These are phyloP conservation scores for Forbesichthys papilliferus DNA, from an alignment of 2,113 vertebrate genomes.

Conservation along the genomic window DNA sequence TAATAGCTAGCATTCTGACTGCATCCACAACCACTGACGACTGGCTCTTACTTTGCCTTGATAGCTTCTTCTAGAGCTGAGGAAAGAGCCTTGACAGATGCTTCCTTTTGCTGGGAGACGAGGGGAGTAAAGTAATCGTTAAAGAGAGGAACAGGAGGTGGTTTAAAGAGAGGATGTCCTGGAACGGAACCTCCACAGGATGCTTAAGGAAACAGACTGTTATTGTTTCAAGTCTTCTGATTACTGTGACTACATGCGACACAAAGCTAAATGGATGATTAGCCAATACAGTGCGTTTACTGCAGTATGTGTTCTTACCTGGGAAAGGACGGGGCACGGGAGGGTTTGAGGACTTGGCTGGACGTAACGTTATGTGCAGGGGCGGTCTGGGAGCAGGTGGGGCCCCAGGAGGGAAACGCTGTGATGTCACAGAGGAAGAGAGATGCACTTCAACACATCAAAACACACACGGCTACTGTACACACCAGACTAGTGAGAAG, in stretches of 20 bases:
- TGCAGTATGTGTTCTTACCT: conserved; percentile 73
- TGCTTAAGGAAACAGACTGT: neutral
- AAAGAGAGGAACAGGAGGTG: conserved; percentile 17
- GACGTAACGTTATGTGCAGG: conserved; percentile 84
- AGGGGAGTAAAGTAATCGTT: conserved; percentile 18
- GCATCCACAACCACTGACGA: neutral
- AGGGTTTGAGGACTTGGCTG: conserved; percentile 80
- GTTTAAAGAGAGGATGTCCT: neutral
- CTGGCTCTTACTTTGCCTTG: conserved; percentile 60
- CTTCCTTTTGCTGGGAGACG: conserved; percentile 42
- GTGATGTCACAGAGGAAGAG: conserved; percentile 66
- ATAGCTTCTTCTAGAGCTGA: conserved; percentile 51
- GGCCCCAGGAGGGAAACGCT: conserved; percentile 78
- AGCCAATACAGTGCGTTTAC: neutral
- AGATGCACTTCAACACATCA: conserved; percentile 35
- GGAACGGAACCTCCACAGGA: neutral
- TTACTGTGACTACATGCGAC: neutral
- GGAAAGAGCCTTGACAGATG: conserved; percentile 50
- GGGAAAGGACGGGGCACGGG: conserved; percentile 74
- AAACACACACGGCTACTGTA: conserved; percentile 7
- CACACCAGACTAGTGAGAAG: conserved; percentile 12
- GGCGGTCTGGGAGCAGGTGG: conserved; percentile 79
- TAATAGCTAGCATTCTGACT: neutral
- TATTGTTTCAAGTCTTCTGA: neutral
- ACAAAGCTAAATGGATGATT: neutral